Conservation (phyloP, 2,888 invertebrate species). For the Synanthedon vespiformis region DNA sequence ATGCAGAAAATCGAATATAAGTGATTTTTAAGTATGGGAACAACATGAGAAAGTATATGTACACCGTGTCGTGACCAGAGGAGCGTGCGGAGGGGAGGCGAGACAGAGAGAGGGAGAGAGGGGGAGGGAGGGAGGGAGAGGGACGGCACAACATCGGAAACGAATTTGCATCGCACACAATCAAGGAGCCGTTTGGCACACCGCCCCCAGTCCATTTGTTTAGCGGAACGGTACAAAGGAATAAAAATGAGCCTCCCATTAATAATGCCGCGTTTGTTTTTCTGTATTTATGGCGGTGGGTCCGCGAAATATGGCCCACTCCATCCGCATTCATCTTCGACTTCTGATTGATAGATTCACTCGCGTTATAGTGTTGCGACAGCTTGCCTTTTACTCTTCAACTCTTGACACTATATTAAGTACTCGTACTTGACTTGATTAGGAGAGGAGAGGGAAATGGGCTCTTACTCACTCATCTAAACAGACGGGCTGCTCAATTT, state of each 20-base stretch:
- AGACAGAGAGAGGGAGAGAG: neutral
- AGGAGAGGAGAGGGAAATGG: too few relatives aligned
- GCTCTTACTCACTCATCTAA: too few relatives aligned
- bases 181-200: slow-evolving; percentile 4
- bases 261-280: slow-evolving; percentile 4
- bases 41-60: neutral
- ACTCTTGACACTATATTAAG: too few relatives aligned
- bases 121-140: neutral
- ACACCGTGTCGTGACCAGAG: neutral
- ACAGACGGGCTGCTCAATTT: too few relatives aligned
- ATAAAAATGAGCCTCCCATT: slow-evolving; percentile 7
- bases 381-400: too few relatives aligned
- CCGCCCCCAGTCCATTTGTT: slow-evolving; percentile 3
- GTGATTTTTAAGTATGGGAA: too few relatives aligned
- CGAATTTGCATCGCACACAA: slow-evolving; percentile 9
- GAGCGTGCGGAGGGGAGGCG: neutral
- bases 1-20: too few relatives aligned
- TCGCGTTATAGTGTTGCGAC: too few relatives aligned
- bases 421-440: too few relatives aligned
- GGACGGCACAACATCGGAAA: slow-evolving; percentile 6
- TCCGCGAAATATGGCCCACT: neutral
- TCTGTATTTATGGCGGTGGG: neutral
- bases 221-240: slow-evolving; percentile 4
- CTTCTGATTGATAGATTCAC: too few relatives aligned
- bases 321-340: neutral